Evolutionary conservation across 2,888 invertebrate species (phyloP).

Genomic region (Tineola bisselliella): DNA sequence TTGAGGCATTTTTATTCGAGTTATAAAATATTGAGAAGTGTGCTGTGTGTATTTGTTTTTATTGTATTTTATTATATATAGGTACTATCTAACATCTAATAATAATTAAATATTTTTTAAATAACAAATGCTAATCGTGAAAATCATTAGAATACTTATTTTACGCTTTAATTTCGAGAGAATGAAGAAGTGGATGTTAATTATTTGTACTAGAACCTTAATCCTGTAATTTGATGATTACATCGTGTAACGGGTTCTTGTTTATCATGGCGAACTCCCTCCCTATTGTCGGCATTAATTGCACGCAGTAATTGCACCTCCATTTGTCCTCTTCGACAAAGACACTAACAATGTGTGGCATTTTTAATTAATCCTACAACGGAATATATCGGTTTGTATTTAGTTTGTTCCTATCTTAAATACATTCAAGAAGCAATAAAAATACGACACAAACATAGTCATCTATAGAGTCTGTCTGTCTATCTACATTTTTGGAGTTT

Average conservation of each 20-base stretch:
- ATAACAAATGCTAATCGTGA: too few species aligned
- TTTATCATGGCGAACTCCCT: neutral
- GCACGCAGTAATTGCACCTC: conserved; percentile 10
- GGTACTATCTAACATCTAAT: too few species aligned
- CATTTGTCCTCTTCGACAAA: conserved; percentile 5
- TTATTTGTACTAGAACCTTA: neutral
- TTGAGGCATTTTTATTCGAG: conserved; percentile 23
- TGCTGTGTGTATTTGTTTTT: neutral
- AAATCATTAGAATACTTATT: too few species aligned
- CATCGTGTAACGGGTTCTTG: conserved; percentile 3
- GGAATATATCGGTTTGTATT: neutral
- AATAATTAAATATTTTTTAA: too few species aligned
- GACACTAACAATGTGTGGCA: neutral
- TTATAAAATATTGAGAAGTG: conserved; percentile 3
- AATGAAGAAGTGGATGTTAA: neutral
- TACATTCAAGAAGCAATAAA: too few species aligned
- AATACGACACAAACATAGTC: too few species aligned
- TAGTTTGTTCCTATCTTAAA: too few species aligned
- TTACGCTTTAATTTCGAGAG: too few species aligned
- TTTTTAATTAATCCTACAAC: conserved; percentile 7
- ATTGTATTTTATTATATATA: neutral
- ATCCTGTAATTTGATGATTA: neutral
- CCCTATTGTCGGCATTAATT: conserved; percentile 5
- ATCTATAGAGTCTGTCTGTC: too few species aligned
- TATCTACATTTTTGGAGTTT: too few species aligned